Evolutionary conservation across 1,140 invertebrate genomes (phyloP).

Genomic region (Macrobrachium nipponense): DNA sequence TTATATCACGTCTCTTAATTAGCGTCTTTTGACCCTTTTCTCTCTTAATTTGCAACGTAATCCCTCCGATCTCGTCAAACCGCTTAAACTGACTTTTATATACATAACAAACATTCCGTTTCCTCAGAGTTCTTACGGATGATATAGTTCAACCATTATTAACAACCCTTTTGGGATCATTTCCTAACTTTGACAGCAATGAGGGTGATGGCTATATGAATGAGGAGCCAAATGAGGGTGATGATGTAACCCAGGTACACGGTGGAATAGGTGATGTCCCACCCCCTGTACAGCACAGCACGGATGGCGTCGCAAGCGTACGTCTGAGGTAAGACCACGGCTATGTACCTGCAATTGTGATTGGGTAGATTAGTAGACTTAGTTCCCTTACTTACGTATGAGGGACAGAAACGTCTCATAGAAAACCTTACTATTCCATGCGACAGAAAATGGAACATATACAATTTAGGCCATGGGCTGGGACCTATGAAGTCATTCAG

Average conservation of each 20-base stretch:
- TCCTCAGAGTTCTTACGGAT: not conserved
- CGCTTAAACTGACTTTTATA: too few species aligned
- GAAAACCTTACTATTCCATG: too few species aligned
- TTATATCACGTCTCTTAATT: too few species aligned
- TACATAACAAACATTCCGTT: not conserved
- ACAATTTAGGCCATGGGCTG: too few species aligned
- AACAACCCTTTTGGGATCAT: not conserved
- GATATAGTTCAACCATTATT: not conserved
- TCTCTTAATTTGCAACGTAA: too few species aligned
- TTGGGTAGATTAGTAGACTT: not conserved
- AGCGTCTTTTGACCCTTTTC: too few species aligned
- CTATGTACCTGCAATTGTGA: conserved; percentile 76
- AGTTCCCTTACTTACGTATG: too few species aligned
- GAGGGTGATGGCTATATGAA: conserved; percentile 76
- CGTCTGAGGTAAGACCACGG: conserved; percentile 87
- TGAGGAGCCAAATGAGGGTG: conserved; percentile 87
- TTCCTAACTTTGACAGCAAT: conserved; percentile 50
- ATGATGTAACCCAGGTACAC: conserved; percentile 91
- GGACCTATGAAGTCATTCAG: too few species aligned
- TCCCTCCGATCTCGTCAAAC: too few species aligned
- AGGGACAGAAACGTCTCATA: too few species aligned
- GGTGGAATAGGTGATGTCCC: conserved; percentile 82
- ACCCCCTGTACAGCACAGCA: conserved; percentile 89
- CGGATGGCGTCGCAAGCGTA: conserved; percentile 90
- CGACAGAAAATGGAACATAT: too few species aligned